Conservation (phyloP, 2,113 vertebrate species). For the Cololabis saira region DNA sequence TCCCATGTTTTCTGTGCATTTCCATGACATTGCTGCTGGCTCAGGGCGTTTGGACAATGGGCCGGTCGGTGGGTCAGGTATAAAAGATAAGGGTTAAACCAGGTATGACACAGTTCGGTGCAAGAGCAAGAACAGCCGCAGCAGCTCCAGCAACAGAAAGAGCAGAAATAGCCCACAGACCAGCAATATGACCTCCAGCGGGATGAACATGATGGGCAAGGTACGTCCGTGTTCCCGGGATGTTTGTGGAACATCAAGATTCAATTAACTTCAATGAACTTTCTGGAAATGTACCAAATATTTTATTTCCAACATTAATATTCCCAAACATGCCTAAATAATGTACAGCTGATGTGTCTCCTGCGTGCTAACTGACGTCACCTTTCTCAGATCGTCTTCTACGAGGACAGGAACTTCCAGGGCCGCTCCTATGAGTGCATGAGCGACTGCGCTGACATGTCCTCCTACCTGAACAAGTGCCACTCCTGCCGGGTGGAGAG, state of each 20-base stretch:
- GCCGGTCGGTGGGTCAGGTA: conserved; percentile 40
- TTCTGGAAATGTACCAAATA: neutral
- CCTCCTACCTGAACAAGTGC: conserved; percentile 73
- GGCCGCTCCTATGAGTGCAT: conserved; percentile 79
- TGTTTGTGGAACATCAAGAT: too few relatives aligned
- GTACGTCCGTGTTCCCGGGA: conserved; percentile 29
- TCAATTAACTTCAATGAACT: neutral
- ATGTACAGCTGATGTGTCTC: too few relatives aligned
- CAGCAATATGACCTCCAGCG: conserved; percentile 67
- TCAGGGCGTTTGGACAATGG: conserved; percentile 63
- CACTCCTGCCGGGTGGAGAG: conserved; percentile 73
- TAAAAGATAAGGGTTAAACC: conserved; percentile 73
- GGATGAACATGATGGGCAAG: conserved; percentile 74
- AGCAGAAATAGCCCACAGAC: conserved; percentile 34
- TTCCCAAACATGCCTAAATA: too few relatives aligned
- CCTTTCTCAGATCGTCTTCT: conserved; percentile 59
- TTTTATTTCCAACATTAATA: too few relatives aligned
- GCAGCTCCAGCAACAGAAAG: conserved; percentile 15
- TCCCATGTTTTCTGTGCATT: conserved; percentile 55
- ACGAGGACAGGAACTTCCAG: too few relatives aligned
- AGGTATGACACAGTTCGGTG: conserved; percentile 59
- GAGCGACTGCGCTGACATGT: conserved; percentile 77
- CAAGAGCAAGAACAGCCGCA: conserved; percentile 58
- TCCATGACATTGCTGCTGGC: conserved; percentile 62
- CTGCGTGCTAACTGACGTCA: neutral